Evolutionary conservation across 2,888 invertebrate species (phyloP).

Genomic region (Synanthedon formicaeformis): DNA sequence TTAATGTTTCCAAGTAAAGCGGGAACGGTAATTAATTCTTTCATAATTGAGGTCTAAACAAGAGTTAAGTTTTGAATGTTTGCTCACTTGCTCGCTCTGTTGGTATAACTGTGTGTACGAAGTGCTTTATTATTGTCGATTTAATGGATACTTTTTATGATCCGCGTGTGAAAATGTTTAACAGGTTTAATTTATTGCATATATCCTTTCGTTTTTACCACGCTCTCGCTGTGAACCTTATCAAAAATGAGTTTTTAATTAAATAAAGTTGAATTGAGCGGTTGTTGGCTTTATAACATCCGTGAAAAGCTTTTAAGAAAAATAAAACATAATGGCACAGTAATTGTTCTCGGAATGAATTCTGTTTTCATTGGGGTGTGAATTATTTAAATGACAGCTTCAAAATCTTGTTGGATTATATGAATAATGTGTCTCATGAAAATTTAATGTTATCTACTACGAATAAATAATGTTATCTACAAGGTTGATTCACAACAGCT

Average conservation of each 20-base stretch:
- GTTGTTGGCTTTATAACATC: neutral
- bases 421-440: too few species aligned
- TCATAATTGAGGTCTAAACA: slow-evolving; percentile 40
- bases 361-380: neutral
- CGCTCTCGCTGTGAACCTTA: slow-evolving; percentile 1
- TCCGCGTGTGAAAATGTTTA: slow-evolving; percentile 48
- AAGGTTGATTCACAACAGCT: too few species aligned
- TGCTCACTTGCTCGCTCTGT: slow-evolving; percentile 36
- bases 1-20: slow-evolving; percentile 50
- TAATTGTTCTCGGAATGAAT: neutral
- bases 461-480: too few species aligned
- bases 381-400: too few species aligned
- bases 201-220: slow-evolving; percentile 6
- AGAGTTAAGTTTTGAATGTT: slow-evolving; percentile 14
- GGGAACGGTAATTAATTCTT: slow-evolving; percentile 45
- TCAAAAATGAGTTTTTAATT: slow-evolving; percentile 1
- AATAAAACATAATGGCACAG: neutral
- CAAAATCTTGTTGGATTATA: too few species aligned
- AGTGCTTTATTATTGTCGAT: slow-evolving; percentile 26
- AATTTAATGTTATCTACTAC: too few species aligned
- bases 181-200: slow-evolving; percentile 25
- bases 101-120: slow-evolving; percentile 23
- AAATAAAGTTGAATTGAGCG: neutral
- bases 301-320: neutral
- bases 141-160: slow-evolving; percentile 47